A percentile compares a stretch with the other conserved stretches of the same genome.
phyloP scores from a whole-genome alignment of 2,797 vertebrate genomes.

The Scomberomorus guttatus region DNA sequence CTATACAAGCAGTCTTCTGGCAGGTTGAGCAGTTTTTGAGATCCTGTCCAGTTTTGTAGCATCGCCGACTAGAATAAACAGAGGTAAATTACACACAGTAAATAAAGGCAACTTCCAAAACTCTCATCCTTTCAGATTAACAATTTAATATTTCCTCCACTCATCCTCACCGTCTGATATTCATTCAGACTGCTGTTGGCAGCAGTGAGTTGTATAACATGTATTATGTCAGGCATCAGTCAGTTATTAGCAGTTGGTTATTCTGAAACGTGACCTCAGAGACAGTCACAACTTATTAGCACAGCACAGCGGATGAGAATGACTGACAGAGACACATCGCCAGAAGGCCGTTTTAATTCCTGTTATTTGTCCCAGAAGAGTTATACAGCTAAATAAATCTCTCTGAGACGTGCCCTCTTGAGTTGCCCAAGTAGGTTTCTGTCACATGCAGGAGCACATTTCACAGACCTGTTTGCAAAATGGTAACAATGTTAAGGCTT shows the following conservation, averaged over 20 bases:
- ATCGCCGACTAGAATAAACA: constrained; percentile 78
- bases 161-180: constrained; percentile 33
- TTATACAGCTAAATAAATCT: constrained; percentile 78
- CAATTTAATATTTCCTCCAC: constrained; percentile 22
- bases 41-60: constrained; percentile 93
- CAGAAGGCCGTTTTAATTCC: constrained; percentile 80
- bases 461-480: constrained; percentile 55
- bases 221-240: constrained; percentile 58
- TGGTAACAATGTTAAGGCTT: constrained; percentile 36
- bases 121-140: constrained; percentile 11
- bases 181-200: constrained; percentile 42
- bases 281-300: constrained; percentile 79
- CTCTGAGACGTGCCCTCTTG: constrained; percentile 69
- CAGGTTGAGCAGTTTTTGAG: constrained; percentile 94
- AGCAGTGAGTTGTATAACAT: constrained; percentile 47
- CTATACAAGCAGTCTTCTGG: constrained; percentile 95
- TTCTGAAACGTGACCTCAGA: constrained; percentile 78
- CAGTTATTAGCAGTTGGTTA: constrained; percentile 73
- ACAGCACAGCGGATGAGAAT: constrained; percentile 75
- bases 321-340: constrained; percentile 83
- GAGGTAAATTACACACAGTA: constrained; percentile 29
- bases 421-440: constrained; percentile 69
- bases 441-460: constrained; percentile 48
- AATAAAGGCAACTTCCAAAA: constrained; percentile 10
- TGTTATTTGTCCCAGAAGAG: constrained; percentile 83